A percentile compares a stretch with the other conserved stretches of the same genome.
Conservation (phyloP, 2,113 vertebrate genomes). For the Herpetotheres cachinnans region DNA sequence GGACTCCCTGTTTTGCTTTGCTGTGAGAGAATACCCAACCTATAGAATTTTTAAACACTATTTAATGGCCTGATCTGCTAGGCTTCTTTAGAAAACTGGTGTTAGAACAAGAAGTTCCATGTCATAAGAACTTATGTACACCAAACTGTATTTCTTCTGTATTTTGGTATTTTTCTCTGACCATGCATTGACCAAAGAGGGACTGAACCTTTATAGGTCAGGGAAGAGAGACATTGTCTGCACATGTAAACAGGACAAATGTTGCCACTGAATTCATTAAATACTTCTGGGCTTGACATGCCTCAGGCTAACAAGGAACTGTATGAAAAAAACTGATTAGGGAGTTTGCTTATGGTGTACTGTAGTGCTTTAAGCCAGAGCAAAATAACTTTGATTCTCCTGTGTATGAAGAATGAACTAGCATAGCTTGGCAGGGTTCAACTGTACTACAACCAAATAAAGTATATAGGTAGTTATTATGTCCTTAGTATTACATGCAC, state of each 20-base stretch:
- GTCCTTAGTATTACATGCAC: background rate
- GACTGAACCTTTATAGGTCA: background rate
- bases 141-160: background rate
- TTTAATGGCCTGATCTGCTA: background rate
- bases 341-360: background rate
- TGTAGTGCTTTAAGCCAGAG: background rate
- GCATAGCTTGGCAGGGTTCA: background rate
- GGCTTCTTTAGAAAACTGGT: background rate
- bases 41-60: background rate
- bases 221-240: background rate
- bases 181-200: background rate
- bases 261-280: background rate
- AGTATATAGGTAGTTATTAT: background rate
- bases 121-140: background rate
- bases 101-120: background rate
- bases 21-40: background rate
- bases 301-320: background rate
- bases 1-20: background rate
- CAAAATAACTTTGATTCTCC: background rate
- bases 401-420: background rate
- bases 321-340: background rate
- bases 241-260: background rate
- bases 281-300: background rate
- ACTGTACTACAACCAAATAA: background rate
- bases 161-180: background rate